Evolutionary conservation across 2,797 vertebrate genomes (phyloP).

Genomic region (Amblyraja radiata): DNA sequence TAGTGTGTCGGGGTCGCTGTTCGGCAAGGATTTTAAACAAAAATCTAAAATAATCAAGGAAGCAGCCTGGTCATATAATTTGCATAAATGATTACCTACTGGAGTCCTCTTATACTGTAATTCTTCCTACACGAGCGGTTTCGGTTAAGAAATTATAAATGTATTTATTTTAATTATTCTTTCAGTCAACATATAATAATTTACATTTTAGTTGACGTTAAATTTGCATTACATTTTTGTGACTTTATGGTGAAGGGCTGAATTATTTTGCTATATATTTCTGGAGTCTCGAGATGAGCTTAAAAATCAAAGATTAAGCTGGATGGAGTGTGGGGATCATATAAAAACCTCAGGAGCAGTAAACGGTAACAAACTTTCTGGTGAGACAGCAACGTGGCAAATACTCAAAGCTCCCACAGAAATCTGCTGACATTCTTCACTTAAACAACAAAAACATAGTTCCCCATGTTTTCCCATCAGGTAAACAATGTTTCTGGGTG

Average conservation of each 20-base stretch:
- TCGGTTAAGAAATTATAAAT: neutral
- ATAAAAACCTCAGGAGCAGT: neutral
- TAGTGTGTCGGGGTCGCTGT: too few species aligned
- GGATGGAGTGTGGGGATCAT: neutral
- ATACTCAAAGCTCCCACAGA: neutral
- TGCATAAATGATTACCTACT: neutral
- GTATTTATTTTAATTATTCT: slow-evolving; percentile 7
- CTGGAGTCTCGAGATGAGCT: too few species aligned
- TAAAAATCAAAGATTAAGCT: neutral
- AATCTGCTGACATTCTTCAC: neutral
- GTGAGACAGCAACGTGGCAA: neutral
- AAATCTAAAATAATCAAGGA: too few species aligned
- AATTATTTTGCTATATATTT: neutral
- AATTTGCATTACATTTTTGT: neutral
- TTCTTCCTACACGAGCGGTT: neutral
- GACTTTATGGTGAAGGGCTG: neutral
- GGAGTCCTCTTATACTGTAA: neutral
- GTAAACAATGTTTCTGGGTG: too few species aligned
- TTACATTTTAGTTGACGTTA: neutral
- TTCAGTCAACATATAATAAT: neutral
- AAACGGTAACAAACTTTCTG: neutral
- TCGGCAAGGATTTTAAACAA: too few species aligned
- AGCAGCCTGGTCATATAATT: neutral
- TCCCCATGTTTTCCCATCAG: too few species aligned
- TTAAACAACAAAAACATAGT: neutral